phyloP scores from a whole-genome alignment of 2,113 vertebrate genomes.

The Mobula hypostoma region DNA sequence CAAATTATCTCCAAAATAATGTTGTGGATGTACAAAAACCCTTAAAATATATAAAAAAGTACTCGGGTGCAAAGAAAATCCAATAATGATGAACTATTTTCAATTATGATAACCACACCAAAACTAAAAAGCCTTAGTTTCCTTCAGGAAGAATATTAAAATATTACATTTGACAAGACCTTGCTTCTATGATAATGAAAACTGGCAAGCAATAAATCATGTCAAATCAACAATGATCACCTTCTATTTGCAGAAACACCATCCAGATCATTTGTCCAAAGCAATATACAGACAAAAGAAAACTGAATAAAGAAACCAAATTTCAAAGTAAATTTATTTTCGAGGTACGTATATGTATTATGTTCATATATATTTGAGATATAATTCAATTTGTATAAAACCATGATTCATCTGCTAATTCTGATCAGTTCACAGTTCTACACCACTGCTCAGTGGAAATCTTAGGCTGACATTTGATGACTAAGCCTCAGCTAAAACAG shows the following conservation, averaged over 20 bases:
- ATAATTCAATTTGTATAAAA: background rate
- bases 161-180: background rate
- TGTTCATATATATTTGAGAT: background rate
- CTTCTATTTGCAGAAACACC: background rate
- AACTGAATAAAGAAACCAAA: too few relatives aligned
- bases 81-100: background rate
- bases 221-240: background rate
- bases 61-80: background rate
- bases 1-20: background rate
- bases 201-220: background rate
- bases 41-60: background rate
- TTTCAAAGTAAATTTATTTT: too few relatives aligned
- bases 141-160: background rate
- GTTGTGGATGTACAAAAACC: background rate
- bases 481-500: background rate
- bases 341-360: background rate
- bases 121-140: background rate
- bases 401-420: background rate
- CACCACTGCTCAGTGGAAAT: background rate
- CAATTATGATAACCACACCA: background rate
- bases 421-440: background rate
- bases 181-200: too few relatives aligned
- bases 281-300: background rate
- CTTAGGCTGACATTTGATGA: background rate
- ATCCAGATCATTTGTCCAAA: background rate